Conservation (phyloP, 2,797 vertebrate species). For the Cyclura pinguis region DNA sequence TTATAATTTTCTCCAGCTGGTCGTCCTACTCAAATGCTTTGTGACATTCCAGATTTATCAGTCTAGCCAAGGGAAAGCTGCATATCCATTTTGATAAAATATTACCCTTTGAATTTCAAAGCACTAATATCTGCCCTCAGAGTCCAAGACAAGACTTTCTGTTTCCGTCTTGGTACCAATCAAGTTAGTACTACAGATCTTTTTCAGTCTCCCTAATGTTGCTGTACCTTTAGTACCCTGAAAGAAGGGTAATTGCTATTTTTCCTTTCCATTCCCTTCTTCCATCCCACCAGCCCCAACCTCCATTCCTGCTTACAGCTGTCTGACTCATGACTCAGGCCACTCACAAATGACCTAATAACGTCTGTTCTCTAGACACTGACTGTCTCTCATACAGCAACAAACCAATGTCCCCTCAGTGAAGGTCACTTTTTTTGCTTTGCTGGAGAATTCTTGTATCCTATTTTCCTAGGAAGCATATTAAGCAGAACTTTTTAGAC, state of each 20-base stretch:
- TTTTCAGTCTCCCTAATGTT: slow-evolving; percentile 27
- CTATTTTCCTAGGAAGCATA: fast-evolving
- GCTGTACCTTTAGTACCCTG: neutral
- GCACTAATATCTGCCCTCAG: neutral
- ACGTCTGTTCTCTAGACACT: neutral
- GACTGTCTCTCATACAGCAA: neutral
- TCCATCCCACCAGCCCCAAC: neutral
- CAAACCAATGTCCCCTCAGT: neutral
- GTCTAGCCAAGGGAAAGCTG: slow-evolving; percentile 21
- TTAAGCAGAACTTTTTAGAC: neutral
- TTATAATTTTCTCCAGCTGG: slow-evolving; percentile 3
- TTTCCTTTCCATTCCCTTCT: neutral
- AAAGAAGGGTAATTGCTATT: neutral
- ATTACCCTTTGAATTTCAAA: neutral
- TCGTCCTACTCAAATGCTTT: neutral
- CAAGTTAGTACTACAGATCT: neutral
- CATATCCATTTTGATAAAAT: slow-evolving; percentile 18
- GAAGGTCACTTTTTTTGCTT: neutral
- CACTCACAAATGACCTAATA: neutral
- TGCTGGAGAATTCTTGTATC: neutral
- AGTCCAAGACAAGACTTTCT: neutral
- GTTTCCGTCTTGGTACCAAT: slow-evolving; percentile 31
- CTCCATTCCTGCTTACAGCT: neutral
- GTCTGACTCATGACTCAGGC: slow-evolving; percentile 18
- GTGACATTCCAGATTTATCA: neutral